Evolutionary conservation across 2,113 vertebrate species (phyloP), one percentile per base, ranked within the genome.

Genomic region (Arothron firmamentum): DNA sequence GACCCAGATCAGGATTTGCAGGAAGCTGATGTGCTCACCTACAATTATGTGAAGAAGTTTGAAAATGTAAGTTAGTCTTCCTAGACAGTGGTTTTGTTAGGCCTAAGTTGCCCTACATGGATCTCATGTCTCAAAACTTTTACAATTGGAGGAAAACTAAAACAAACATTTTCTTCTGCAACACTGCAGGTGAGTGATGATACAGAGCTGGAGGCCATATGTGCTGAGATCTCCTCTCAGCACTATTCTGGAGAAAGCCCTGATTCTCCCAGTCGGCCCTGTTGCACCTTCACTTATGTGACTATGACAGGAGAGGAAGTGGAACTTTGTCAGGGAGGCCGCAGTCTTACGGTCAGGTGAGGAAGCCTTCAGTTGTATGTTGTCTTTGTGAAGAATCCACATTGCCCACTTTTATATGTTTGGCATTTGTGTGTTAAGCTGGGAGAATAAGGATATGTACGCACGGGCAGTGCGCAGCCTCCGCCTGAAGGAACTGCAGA

Each of bases 361-460:
- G 21, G 19, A 4, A 28, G 49, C 38, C 47, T 0, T 38, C 16
- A 17, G 16, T 17, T n/a, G 7, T 42, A 2, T 45, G 16, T 52
- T 14, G 16, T 21, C 43, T 25, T 25, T 4, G 34, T 55, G 43
- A 6, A 13, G 18, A 13, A 11, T 13, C 20, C 21, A 5, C 19
- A 18, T 9, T 12, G 2, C 50, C 50, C 20, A 20, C 19, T 21
- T 12, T 8, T 45, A 43, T 9, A 8, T 59, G 14, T 45, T 47
- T 67, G 8, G 67, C 60, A 56, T 13, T 82, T 66, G 43, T 59
- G 41, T 50, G 18, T 68, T 18, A 75, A 98, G 97, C 12, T 99
- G 97, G 97, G 96, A 98, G 84, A 99, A 98, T 78, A 98, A 96
- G 82, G 93, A 96, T 0, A 85, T 94, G 72, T 98, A 99, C 0